These are phyloP conservation scores for Tenualosa ilisha DNA, from an alignment of 2,797 vertebrate genomes.

Conservation along the genomic window DNA sequence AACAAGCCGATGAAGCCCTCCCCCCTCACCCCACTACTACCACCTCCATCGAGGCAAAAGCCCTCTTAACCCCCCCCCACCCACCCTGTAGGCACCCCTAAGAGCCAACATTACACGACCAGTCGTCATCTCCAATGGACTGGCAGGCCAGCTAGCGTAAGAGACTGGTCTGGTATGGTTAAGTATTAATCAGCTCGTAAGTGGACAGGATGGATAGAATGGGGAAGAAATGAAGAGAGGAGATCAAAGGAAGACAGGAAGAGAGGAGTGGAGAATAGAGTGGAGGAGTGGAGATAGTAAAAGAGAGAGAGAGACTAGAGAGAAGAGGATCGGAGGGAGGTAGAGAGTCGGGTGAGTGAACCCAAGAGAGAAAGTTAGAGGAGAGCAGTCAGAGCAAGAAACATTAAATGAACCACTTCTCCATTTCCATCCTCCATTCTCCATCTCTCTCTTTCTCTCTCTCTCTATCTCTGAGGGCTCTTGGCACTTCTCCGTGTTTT, in stretches of 20 bases:
- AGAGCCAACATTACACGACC: not conserved
- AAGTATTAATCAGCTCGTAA: conserved; percentile 68
- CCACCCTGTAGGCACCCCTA: conserved; percentile 17
- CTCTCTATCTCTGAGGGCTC: conserved; percentile 23
- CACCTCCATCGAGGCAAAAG: not conserved
- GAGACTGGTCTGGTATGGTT: conserved; percentile 53
- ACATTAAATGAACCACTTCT: conserved; percentile 11
- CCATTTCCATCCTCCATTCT: not conserved
- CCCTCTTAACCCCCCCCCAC: conserved; percentile 3
- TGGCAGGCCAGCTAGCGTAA: not conserved
- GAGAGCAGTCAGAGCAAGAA: not conserved
- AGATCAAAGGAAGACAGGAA: not conserved
- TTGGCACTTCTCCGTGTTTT: conserved; percentile 49
- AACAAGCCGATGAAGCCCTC: conserved; percentile 45
- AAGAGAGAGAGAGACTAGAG: conserved; percentile 41
- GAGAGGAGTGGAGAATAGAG: not conserved
- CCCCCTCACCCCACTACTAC: not conserved
- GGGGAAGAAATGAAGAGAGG: conserved; percentile 44
- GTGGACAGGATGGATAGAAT: conserved; percentile 47
- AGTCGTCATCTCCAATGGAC: not conserved
- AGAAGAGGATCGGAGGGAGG: not conserved
- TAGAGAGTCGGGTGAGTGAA: not conserved
- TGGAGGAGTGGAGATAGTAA: conserved; percentile 48
- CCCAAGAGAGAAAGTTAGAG: not conserved
- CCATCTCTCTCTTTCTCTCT: not conserved